Percentiles rank a stretch among this genome's conserved stretches.
phyloP scores from a whole-genome alignment of 2,888 invertebrate species.

The Pyrochroa serraticornis region DNA sequence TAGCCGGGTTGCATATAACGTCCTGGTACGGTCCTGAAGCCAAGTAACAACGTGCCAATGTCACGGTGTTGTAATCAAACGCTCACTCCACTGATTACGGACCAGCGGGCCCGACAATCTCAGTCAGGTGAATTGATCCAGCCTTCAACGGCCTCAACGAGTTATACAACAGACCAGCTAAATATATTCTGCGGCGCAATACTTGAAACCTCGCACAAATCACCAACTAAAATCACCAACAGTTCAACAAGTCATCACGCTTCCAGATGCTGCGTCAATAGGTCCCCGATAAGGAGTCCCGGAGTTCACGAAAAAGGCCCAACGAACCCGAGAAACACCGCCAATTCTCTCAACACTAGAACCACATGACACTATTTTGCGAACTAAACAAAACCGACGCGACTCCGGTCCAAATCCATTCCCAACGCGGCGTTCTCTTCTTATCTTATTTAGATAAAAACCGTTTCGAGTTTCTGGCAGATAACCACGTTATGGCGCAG shows the following conservation, averaged over 20 bases:
- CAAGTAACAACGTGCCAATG: constrained; percentile 9
- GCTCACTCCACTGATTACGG: constrained; percentile 1
- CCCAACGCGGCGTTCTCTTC: background rate
- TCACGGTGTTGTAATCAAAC: constrained; percentile 7
- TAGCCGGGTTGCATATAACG: constrained; percentile 49
- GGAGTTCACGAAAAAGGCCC: constrained; percentile 19
- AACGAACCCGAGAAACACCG: background rate
- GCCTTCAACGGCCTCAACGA: constrained; percentile 26
- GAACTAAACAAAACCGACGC: constrained; percentile 13
- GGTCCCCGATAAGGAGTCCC: constrained; percentile 33
- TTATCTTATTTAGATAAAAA: background rate
- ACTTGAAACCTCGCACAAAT: constrained; percentile 28
- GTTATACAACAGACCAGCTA: constrained; percentile 44
- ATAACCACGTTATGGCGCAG: constrained; percentile 38
- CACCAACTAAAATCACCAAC: constrained; percentile 24
- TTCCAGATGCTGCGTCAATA: background rate
- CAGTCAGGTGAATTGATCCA: constrained; percentile 26
- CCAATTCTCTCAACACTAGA: constrained; percentile 10
- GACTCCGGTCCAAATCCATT: constrained; percentile 8
- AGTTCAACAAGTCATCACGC: constrained; percentile 48
- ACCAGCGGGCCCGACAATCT: background rate
- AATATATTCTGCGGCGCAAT: constrained; percentile 49
- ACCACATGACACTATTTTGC: constrained; percentile 19
- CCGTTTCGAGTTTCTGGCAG: constrained; percentile 5
- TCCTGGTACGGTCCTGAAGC: constrained; percentile 23